phyloP scores from a whole-genome alignment of 2,113 vertebrate genomes.

The Baryphthengus martii region DNA sequence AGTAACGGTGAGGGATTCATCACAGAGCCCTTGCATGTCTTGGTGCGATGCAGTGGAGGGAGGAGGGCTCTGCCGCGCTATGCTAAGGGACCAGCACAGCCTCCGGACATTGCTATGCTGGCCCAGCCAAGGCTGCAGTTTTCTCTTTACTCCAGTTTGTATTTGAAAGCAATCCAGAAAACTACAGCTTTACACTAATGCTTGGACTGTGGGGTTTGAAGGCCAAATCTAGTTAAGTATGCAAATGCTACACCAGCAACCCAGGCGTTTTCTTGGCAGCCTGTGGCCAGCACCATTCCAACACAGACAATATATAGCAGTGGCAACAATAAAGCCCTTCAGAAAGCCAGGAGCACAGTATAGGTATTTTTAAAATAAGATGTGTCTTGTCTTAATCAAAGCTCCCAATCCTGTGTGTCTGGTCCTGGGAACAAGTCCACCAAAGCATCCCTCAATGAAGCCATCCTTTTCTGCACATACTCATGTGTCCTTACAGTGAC shows the following conservation, averaged over 20 bases:
- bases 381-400: neutral
- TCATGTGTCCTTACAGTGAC: neutral
- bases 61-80: neutral
- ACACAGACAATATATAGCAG: neutral
- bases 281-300: neutral
- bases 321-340: neutral
- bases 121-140: neutral
- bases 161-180: neutral
- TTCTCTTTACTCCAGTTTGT: neutral
- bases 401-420: neutral
- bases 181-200: neutral
- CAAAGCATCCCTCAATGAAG: neutral
- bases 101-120: neutral
- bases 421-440: neutral
- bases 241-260: neutral
- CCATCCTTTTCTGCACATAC: neutral
- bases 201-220: neutral
- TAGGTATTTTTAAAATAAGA: neutral
- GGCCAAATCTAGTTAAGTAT: neutral
- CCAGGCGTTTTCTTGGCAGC: neutral
- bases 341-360: neutral
- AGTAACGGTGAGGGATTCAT: neutral
- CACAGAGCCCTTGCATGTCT: neutral
- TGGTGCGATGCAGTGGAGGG: neutral
- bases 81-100: neutral